Evolutionary conservation across 2,888 invertebrate species (phyloP).

Genomic region (Orthosia gothica): DNA sequence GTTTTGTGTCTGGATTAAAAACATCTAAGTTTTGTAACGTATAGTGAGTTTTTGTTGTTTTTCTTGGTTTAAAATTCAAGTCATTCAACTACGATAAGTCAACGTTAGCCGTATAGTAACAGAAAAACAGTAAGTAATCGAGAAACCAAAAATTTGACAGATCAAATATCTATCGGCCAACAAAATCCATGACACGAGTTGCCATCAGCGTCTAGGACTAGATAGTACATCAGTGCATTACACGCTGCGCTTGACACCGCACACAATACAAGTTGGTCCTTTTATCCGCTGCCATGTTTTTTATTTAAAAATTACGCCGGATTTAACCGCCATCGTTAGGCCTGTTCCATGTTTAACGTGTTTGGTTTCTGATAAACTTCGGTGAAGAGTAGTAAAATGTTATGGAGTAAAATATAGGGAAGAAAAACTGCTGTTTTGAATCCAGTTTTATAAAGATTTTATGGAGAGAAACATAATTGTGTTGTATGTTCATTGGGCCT

Average conservation of each 20-base stretch:
- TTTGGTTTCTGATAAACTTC: constrained; percentile 46
- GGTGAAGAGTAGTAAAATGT: constrained; percentile 24
- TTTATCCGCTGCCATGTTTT: constrained; percentile 45
- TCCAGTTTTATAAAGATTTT: background rate
- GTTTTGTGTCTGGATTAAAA: no score
- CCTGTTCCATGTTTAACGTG: constrained; percentile 35
- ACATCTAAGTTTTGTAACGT: no score
- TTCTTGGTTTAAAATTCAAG: no score
- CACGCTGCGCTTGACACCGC: constrained; percentile 67
- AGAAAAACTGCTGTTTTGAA: background rate
- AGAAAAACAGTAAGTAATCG: no score
- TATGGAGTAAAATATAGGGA: background rate
- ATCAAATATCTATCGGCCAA: constrained; percentile 35
- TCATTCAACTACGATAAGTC: background rate
- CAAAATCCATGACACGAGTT: constrained; percentile 46
- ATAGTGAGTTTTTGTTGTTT: no score
- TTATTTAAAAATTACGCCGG: constrained; percentile 61
- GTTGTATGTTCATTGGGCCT: background rate
- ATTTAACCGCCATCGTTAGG: constrained; percentile 58
- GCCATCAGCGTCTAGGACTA: constrained; percentile 27
- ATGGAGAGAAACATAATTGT: no score
- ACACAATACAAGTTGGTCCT: constrained; percentile 62
- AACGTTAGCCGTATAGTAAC: background rate
- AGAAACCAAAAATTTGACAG: background rate
- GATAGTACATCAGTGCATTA: constrained; percentile 64